A percentile compares a stretch with the other conserved stretches of the same genome.
phyloP scores from a whole-genome alignment of 2,888 invertebrate genomes.

The Agrilus mali region DNA sequence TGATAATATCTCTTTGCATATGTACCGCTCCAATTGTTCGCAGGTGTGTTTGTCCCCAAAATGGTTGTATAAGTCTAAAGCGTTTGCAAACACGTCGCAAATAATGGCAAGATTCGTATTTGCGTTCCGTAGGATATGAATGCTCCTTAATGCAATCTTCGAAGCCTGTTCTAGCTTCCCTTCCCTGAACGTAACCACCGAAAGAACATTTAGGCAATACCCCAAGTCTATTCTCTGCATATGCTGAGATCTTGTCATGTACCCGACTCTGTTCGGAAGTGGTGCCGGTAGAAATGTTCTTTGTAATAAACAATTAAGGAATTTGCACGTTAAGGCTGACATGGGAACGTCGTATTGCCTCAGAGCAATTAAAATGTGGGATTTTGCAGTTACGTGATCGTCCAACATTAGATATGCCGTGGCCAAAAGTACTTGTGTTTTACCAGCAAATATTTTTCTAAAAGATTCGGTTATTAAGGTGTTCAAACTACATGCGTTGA shows the following conservation, averaged over 20 bases:
- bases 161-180: constrained; percentile 23
- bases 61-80: constrained; percentile 36
- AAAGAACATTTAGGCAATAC: constrained; percentile 16
- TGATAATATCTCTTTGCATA: constrained; percentile 17
- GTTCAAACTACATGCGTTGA: constrained; percentile 13
- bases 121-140: constrained; percentile 13
- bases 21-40: constrained; percentile 27
- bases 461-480: constrained; percentile 11
- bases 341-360: constrained; percentile 21
- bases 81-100: constrained; percentile 37
- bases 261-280: neutral
- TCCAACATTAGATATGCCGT: constrained; percentile 16
- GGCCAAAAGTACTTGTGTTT: constrained; percentile 17
- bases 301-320: too few relatives aligned
- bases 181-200: constrained; percentile 17
- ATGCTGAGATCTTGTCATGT: neutral
- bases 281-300: too few relatives aligned
- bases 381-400: constrained; percentile 15
- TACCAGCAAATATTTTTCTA: constrained; percentile 15
- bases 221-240: constrained; percentile 13
- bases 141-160: constrained; percentile 17
- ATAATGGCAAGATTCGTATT: constrained; percentile 33
- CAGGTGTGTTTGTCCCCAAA: constrained; percentile 32
- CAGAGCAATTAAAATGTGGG: constrained; percentile 17
- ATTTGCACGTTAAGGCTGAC: constrained; percentile 11